These are phyloP conservation scores for Plemyria rubiginata DNA, from an alignment of 2,888 invertebrate species.

Conservation along the genomic window DNA sequence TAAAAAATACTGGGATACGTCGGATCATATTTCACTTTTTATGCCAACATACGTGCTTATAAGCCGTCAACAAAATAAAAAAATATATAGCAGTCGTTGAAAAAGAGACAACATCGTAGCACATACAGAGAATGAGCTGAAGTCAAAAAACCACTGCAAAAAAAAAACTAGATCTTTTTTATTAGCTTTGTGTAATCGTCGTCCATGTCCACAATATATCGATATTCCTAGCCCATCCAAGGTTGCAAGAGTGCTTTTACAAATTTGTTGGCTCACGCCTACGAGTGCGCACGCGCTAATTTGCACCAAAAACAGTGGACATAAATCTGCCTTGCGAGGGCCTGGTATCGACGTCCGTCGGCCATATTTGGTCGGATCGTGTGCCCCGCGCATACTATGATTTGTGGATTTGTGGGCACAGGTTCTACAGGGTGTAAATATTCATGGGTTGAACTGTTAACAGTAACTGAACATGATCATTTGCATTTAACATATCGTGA, in stretches of 20 bases:
- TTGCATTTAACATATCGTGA: constrained; percentile 21
- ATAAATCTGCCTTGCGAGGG: constrained; percentile 77
- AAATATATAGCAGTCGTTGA: too few species aligned
- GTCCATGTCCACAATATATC: constrained; percentile 19
- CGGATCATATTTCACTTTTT: too few species aligned
- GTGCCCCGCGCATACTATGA: constrained; percentile 74
- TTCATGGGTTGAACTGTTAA: constrained; percentile 30
- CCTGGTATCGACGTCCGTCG: constrained; percentile 64
- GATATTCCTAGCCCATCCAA: constrained; percentile 38
- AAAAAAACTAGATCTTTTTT: neutral
- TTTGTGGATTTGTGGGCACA: constrained; percentile 58
- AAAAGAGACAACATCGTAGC: too few species aligned
- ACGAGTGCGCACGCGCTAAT: constrained; percentile 75
- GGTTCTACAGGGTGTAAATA: constrained; percentile 31
- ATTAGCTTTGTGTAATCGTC: neutral
- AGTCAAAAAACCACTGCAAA: too few species aligned
- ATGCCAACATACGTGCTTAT: too few species aligned
- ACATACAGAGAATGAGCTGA: too few species aligned
- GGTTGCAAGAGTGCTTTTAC: constrained; percentile 52
- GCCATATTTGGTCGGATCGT: constrained; percentile 78
- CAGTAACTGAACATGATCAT: constrained; percentile 23
- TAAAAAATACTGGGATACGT: too few species aligned
- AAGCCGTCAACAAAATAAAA: too few species aligned
- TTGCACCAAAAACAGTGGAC: constrained; percentile 75
- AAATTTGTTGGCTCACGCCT: constrained; percentile 77